phyloP scores from a whole-genome alignment of 2,888 invertebrate genomes.

The Acholoe squamosa region DNA sequence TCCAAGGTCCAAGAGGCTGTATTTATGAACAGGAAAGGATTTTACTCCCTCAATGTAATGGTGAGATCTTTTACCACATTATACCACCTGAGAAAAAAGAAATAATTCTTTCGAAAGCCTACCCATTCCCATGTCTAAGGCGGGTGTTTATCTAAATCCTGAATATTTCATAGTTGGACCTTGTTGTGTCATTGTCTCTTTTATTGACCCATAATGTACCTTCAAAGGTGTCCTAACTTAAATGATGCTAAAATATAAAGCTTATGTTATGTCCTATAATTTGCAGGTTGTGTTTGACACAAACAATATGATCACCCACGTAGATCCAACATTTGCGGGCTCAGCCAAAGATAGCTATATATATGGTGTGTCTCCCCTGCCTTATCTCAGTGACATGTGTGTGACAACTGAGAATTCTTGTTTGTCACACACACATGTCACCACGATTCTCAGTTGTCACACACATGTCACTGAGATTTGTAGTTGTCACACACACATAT shows the following conservation, averaged over 20 bases:
- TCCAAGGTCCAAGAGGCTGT: not conserved
- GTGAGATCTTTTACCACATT: not conserved
- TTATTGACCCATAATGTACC: too few relatives aligned
- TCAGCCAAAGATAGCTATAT: not conserved
- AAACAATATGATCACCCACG: not conserved
- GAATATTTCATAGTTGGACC: too few relatives aligned
- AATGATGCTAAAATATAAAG: not conserved
- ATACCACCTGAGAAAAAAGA: not conserved
- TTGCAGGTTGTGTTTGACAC: not conserved
- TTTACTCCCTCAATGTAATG: not conserved
- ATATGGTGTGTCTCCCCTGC: not conserved
- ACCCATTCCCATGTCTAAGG: not conserved
- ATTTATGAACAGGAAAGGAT: not conserved
- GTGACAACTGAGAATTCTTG: too few relatives aligned
- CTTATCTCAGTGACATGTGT: too few relatives aligned
- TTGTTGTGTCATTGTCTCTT: too few relatives aligned
- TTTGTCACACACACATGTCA: too few relatives aligned
- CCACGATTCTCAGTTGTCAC: too few relatives aligned
- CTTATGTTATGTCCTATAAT: not conserved
- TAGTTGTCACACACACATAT: too few relatives aligned
- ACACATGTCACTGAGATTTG: too few relatives aligned
- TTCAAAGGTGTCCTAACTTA: too few relatives aligned
- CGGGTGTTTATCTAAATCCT: too few relatives aligned
- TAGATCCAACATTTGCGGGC: not conserved
- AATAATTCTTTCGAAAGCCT: not conserved